A percentile compares a stretch with the other conserved stretches of the same genome.
Conservation (phyloP, 1,140 invertebrate species). For the Drosophila ercepeae region DNA sequence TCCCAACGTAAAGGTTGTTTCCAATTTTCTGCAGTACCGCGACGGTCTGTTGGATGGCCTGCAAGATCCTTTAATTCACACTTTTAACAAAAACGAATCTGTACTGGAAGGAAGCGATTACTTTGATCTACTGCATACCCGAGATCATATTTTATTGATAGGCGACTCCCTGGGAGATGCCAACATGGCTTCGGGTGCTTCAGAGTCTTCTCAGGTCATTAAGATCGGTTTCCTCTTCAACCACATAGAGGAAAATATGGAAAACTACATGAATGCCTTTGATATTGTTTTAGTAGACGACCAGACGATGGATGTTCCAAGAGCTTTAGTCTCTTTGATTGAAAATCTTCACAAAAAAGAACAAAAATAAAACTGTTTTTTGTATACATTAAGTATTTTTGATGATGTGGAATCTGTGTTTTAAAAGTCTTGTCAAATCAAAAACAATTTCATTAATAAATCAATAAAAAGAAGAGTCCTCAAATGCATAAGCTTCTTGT, state of each 20-base stretch:
- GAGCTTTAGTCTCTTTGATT: constrained; percentile 61
- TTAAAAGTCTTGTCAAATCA: too few relatives aligned
- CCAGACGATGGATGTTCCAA: constrained; percentile 91
- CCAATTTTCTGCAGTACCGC: constrained; percentile 94
- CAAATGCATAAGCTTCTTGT: too few relatives aligned
- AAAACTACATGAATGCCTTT: constrained; percentile 89
- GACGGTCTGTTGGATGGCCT: constrained; percentile 88
- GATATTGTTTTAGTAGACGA: constrained; percentile 95
- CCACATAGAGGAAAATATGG: constrained; percentile 89
- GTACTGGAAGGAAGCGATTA: constrained; percentile 91
- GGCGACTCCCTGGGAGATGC: constrained; percentile 96
- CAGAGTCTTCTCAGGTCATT: constrained; percentile 88
- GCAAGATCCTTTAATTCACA: constrained; percentile 90
- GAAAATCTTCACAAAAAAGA: constrained; percentile 47
- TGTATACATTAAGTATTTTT: too few relatives aligned
- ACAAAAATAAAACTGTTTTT: background rate
- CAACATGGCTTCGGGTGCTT: constrained; percentile 94
- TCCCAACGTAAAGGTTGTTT: constrained; percentile 94
- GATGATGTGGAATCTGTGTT: too few relatives aligned
- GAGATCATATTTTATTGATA: constrained; percentile 93
- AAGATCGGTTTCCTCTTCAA: constrained; percentile 97
- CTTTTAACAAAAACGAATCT: constrained; percentile 96
- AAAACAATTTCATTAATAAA: too few relatives aligned
- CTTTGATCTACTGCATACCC: constrained; percentile 88
- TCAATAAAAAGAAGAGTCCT: too few relatives aligned